phyloP scores from a whole-genome alignment of 1,140 invertebrate genomes.

The Agrilus planipennis region DNA sequence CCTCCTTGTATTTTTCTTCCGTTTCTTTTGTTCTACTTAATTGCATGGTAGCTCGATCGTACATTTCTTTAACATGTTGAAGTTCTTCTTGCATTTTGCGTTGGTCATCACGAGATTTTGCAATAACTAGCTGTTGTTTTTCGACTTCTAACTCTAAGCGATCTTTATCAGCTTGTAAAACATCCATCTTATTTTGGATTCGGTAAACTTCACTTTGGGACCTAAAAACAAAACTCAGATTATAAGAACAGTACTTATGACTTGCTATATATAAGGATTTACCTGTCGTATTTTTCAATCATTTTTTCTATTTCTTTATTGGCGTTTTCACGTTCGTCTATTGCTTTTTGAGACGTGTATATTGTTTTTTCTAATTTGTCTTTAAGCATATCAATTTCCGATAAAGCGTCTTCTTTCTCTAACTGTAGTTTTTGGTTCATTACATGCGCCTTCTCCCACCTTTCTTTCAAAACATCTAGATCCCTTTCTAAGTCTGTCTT shows the following conservation, averaged over 20 bases:
- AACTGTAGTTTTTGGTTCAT: conserved; percentile 76
- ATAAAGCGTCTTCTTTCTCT: conserved; percentile 71
- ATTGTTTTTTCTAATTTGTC: conserved; percentile 82
- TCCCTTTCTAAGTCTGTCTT: conserved; percentile 73
- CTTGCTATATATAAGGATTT: conserved; percentile 20
- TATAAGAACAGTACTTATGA: not conserved
- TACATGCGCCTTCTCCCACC: conserved; percentile 76
- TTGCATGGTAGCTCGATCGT: conserved; percentile 72
- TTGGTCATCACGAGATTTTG: conserved; percentile 74
- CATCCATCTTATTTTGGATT: conserved; percentile 76
- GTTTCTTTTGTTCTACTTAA: conserved; percentile 73
- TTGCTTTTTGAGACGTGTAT: conserved; percentile 61
- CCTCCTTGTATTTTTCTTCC: conserved; percentile 84
- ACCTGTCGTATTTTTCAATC: conserved; percentile 88
- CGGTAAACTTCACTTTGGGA: conserved; percentile 80
- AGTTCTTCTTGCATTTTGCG: conserved; percentile 77
- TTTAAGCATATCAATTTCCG: conserved; percentile 76
- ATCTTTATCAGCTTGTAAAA: conserved; percentile 75
- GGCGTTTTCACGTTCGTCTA: conserved; percentile 77
- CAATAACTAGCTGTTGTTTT: conserved; percentile 63
- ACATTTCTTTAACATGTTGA: conserved; percentile 71
- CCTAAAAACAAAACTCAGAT: conserved; percentile 36
- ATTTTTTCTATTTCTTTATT: conserved; percentile 87
- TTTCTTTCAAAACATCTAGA: conserved; percentile 72
- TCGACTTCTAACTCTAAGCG: conserved; percentile 74